Evolutionary conservation across 2,888 invertebrate genomes (phyloP).

Genomic region (Pyrocoelia pectoralis): DNA sequence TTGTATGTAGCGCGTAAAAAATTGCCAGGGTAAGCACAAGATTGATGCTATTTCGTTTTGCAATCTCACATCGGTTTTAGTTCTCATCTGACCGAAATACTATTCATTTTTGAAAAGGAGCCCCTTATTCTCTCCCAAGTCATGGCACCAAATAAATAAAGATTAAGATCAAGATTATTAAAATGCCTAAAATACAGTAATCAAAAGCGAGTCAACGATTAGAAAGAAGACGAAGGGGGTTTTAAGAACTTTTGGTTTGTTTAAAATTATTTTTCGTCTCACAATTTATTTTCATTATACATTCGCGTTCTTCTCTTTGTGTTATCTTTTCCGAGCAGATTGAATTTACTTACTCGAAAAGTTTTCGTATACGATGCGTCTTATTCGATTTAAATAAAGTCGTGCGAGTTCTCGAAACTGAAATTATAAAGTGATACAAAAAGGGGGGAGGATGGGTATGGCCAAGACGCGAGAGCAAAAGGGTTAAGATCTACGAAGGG

Average conservation of each 20-base stretch:
- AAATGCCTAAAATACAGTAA: constrained; percentile 36
- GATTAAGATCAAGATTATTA: constrained; percentile 50
- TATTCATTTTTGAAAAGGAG: constrained; percentile 7
- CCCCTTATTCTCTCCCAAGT: background rate
- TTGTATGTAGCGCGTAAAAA: constrained; percentile 58
- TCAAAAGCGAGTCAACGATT: constrained; percentile 23
- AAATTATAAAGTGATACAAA: constrained; percentile 29
- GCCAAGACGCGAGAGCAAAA: constrained; percentile 43
- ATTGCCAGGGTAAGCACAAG: constrained; percentile 53
- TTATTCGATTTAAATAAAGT: constrained; percentile 10
- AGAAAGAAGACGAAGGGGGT: constrained; percentile 26
- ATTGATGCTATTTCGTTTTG: constrained; percentile 56
- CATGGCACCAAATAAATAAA: constrained; percentile 52
- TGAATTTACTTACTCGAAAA: constrained; percentile 3
- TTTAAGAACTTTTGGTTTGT: constrained; percentile 27
- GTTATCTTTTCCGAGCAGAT: background rate
- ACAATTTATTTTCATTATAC: constrained; percentile 29
- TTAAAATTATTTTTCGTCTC: constrained; percentile 23
- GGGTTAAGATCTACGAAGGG: constrained; percentile 58
- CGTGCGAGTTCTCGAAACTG: constrained; percentile 15
- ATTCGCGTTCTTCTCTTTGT: constrained; percentile 5
- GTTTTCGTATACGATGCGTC: constrained; percentile 2
- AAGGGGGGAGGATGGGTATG: constrained; percentile 24
- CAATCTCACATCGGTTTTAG: constrained; percentile 45
- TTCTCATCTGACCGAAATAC: constrained; percentile 25